Conservation (phyloP, 2,888 invertebrate genomes). For the Synanthedon tipuliformis region DNA sequence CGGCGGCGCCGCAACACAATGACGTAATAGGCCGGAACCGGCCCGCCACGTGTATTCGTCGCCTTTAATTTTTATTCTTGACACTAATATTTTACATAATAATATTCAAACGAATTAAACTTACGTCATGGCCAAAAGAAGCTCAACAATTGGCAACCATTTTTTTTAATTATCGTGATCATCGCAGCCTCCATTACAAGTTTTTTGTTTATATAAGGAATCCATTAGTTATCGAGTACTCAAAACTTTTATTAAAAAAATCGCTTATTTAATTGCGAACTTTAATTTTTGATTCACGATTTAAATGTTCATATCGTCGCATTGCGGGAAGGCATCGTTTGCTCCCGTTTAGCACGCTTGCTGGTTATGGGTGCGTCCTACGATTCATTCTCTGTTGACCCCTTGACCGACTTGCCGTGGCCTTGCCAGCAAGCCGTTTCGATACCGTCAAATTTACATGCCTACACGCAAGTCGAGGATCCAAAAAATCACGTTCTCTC, state of each 20-base stretch:
- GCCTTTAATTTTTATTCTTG: slow-evolving; percentile 21
- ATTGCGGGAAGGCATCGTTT: slow-evolving; percentile 58
- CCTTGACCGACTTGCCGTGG: slow-evolving; percentile 54
- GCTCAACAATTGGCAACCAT: too few species aligned
- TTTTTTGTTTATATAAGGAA: too few species aligned
- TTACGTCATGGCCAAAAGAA: slow-evolving; percentile 24
- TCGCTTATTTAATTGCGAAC: too few species aligned
- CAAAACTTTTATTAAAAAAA: too few species aligned
- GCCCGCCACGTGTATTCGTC: slow-evolving; percentile 6
- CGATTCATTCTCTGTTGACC: slow-evolving; percentile 38
- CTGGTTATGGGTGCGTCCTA: slow-evolving; percentile 55
- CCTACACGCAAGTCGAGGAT: slow-evolving; percentile 2
- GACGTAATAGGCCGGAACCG: slow-evolving; percentile 12
- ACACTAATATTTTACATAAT: slow-evolving; percentile 17
- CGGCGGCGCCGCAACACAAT: neutral
- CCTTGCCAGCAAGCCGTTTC: slow-evolving; percentile 38
- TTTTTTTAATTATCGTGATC: too few species aligned
- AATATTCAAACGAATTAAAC: slow-evolving; percentile 27
- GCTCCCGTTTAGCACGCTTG: slow-evolving; percentile 45
- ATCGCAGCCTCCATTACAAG: too few species aligned
- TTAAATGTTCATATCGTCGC: slow-evolving; percentile 36
- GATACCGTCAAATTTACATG: slow-evolving; percentile 39
- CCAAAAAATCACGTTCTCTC: too few species aligned
- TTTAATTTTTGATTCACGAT: too few species aligned
- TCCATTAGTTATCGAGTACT: too few species aligned